phyloP scores from a whole-genome alignment of 2,888 invertebrate genomes.

The Dorcus parallelipipedus region DNA sequence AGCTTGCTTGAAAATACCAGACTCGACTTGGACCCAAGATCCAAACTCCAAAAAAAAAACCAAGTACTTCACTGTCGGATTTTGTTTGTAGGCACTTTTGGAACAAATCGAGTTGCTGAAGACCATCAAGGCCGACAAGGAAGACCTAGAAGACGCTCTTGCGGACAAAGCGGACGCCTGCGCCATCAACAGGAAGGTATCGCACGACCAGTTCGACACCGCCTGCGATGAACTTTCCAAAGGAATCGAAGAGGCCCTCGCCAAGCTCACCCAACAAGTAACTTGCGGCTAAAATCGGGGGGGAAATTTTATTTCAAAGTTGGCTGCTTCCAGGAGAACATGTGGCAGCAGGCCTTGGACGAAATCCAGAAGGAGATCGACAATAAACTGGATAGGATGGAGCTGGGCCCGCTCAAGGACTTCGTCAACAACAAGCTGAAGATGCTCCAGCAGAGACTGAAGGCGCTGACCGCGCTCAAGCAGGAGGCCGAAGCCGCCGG shows the following conservation, averaged over 20 bases:
- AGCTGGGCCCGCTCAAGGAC: constrained; percentile 61
- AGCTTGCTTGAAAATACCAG: too few relatives aligned
- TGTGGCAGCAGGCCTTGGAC: constrained; percentile 64
- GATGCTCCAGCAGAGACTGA: constrained; percentile 60
- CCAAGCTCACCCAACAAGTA: constrained; percentile 59
- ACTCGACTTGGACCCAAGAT: too few relatives aligned
- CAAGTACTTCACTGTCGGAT: background rate
- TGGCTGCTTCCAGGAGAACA: constrained; percentile 50
- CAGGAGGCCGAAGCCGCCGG: constrained; percentile 70
- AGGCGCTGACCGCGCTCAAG: constrained; percentile 56
- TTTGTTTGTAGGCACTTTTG: constrained; percentile 51
- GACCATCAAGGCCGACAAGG: constrained; percentile 66
- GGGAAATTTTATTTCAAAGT: background rate
- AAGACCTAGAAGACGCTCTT: constrained; percentile 67
- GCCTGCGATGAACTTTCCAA: constrained; percentile 65
- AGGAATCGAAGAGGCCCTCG: constrained; percentile 61
- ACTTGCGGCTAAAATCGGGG: background rate
- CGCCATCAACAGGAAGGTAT: constrained; percentile 68
- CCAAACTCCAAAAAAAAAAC: too few relatives aligned
- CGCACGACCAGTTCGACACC: constrained; percentile 67
- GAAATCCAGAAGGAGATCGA: constrained; percentile 67
- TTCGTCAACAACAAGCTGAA: constrained; percentile 61
- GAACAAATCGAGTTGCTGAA: constrained; percentile 67
- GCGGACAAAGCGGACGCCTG: constrained; percentile 73
- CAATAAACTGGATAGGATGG: constrained; percentile 63